phyloP scores from a whole-genome alignment of 2,797 vertebrate genomes.

The Poliocrania exsul region DNA sequence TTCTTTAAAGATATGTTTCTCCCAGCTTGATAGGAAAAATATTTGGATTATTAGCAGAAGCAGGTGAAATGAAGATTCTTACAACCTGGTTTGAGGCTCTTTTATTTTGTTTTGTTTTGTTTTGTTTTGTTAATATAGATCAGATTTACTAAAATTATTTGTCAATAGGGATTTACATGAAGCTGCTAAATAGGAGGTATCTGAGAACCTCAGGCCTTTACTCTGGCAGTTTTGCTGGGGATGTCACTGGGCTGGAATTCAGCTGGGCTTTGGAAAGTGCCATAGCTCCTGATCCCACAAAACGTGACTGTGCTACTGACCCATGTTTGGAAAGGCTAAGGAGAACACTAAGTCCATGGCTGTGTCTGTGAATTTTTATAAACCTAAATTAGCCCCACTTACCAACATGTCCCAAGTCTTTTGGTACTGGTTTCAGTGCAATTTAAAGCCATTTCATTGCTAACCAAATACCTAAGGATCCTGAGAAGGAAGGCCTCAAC shows the following conservation, averaged over 20 bases:
- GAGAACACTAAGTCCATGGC: rapidly evolving
- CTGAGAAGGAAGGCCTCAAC: neutral
- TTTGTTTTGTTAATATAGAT: neutral
- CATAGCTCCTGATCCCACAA: neutral
- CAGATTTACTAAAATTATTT: neutral
- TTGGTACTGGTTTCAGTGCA: neutral
- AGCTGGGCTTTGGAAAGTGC: neutral
- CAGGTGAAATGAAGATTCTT: neutral
- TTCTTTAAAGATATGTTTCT: neutral
- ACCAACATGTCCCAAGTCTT: neutral
- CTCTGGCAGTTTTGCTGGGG: neutral
- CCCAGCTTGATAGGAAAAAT: neutral
- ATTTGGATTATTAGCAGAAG: neutral
- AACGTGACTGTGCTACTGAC: neutral
- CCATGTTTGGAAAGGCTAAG: neutral
- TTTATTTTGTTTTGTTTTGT: neutral
- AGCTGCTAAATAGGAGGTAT: neutral
- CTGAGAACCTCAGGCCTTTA: neutral
- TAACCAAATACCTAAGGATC: neutral
- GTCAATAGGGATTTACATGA: neutral
- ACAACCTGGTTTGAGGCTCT: neutral
- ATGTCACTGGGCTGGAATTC: neutral
- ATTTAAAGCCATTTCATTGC: neutral
- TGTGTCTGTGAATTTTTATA: neutral
- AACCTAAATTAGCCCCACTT: neutral